phyloP scores from a whole-genome alignment of 2,797 vertebrate genomes.

The Tympanoctomys barrerae region DNA sequence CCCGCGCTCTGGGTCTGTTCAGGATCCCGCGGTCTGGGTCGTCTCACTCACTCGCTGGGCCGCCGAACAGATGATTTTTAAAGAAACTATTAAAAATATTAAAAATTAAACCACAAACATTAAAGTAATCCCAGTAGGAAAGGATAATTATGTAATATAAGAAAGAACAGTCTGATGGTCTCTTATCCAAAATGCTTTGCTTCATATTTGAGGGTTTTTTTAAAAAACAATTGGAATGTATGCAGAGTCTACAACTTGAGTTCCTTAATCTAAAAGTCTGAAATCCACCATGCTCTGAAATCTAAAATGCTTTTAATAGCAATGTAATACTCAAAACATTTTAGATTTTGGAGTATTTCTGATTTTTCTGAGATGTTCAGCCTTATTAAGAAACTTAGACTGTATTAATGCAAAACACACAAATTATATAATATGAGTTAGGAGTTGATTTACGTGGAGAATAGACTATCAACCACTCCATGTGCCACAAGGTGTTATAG shows the following conservation, averaged over 20 bases:
- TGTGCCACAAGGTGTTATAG: neutral
- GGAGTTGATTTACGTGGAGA: neutral
- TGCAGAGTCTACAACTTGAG: neutral
- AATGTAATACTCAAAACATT: neutral
- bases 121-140: constrained; percentile 15
- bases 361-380: neutral
- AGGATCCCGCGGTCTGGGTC: too few species aligned
- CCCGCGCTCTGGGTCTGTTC: too few species aligned
- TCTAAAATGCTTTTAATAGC: neutral
- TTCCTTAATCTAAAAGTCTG: neutral
- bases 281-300: neutral
- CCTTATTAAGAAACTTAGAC: constrained; percentile 12
- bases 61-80: neutral
- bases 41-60: too few species aligned
- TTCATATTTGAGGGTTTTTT: neutral
- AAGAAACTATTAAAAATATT: constrained; percentile 40
- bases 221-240: neutral
- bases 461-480: neutral
- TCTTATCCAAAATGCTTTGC: neutral
- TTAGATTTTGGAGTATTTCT: neutral
- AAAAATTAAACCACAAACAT: constrained; percentile 38
- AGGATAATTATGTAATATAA: neutral
- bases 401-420: neutral
- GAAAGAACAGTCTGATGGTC: neutral
- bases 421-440: neutral